Percentiles rank a stretch among this genome's conserved stretches.
Evolutionary conservation across 2,888 invertebrate genomes (phyloP).

Genomic region (Melangyna quadrimaculata): DNA sequence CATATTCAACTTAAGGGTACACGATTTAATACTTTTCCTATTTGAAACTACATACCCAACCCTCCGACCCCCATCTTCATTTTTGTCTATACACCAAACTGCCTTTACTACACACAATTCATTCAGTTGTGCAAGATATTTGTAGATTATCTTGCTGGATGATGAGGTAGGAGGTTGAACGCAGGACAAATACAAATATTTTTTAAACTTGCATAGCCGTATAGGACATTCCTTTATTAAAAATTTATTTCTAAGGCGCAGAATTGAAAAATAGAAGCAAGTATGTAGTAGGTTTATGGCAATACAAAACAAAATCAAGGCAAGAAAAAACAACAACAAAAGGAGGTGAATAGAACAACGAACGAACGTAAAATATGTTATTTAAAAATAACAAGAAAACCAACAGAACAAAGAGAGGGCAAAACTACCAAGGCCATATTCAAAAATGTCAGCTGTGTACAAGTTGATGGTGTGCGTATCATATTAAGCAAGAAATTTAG

Average conservation of each 20-base stretch:
- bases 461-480: constrained; percentile 25
- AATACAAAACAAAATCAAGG: background rate
- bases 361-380: constrained; percentile 39
- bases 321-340: constrained; percentile 30
- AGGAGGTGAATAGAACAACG: constrained; percentile 50
- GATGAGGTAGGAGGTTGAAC: no score
- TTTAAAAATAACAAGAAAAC: constrained; percentile 6
- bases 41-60: constrained; percentile 24
- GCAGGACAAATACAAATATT: constrained; percentile 39
- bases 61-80: background rate
- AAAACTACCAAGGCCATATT: constrained; percentile 61
- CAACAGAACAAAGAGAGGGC: background rate
- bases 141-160: no score
- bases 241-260: constrained; percentile 58
- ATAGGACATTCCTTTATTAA: constrained; percentile 20
- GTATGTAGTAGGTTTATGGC: background rate
- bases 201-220: background rate
- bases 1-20: constrained; percentile 37
- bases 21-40: constrained; percentile 55
- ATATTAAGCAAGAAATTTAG: background rate
- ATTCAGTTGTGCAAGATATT: constrained; percentile 56
- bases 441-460: constrained; percentile 67
- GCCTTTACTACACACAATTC: constrained; percentile 49
- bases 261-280: constrained; percentile 49
- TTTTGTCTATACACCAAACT: background rate